Evolutionary conservation across 2,888 invertebrate genomes (phyloP).

Genomic region (Ariolimax columbianus): DNA sequence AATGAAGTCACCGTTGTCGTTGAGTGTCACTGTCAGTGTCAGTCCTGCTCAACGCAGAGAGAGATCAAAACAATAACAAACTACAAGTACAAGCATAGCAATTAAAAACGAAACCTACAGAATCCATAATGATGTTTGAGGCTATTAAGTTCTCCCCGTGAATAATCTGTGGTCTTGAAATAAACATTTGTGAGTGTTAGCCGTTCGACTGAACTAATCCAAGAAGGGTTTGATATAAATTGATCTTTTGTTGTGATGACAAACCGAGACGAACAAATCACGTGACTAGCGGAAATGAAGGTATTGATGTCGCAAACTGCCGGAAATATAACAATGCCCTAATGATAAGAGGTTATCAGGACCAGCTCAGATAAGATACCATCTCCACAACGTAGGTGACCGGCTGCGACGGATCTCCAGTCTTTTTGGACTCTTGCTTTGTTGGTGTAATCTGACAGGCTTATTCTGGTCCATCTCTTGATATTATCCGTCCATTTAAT

Average conservation of each 20-base stretch:
- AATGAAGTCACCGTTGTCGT: too few relatives aligned
- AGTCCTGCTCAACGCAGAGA: too few relatives aligned
- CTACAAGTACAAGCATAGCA: too few relatives aligned
- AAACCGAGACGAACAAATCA: not conserved
- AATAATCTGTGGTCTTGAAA: slow-evolving; percentile 45
- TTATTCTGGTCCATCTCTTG: too few relatives aligned
- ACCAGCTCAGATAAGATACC: not conserved
- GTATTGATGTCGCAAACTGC: too few relatives aligned
- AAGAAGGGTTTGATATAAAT: not conserved
- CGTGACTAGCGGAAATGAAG: not conserved
- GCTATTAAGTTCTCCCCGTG: slow-evolving; percentile 35
- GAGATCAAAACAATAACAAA: too few relatives aligned
- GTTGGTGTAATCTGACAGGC: too few relatives aligned
- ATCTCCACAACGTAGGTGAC: not conserved
- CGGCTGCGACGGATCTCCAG: too few relatives aligned
- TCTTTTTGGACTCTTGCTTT: too few relatives aligned
- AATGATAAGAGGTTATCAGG: not conserved
- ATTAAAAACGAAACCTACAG: slow-evolving; percentile 18
- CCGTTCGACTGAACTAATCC: not conserved
- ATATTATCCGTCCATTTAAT: too few relatives aligned
- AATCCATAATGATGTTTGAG: slow-evolving; percentile 36
- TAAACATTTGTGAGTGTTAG: slow-evolving; percentile 40
- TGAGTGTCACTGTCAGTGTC: too few relatives aligned
- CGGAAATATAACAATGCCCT: not conserved
- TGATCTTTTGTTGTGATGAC: not conserved